Percentiles rank a stretch among this genome's conserved stretches.
phyloP scores from a whole-genome alignment of 2,888 invertebrate genomes.

The Strigamia transsilvanica region DNA sequence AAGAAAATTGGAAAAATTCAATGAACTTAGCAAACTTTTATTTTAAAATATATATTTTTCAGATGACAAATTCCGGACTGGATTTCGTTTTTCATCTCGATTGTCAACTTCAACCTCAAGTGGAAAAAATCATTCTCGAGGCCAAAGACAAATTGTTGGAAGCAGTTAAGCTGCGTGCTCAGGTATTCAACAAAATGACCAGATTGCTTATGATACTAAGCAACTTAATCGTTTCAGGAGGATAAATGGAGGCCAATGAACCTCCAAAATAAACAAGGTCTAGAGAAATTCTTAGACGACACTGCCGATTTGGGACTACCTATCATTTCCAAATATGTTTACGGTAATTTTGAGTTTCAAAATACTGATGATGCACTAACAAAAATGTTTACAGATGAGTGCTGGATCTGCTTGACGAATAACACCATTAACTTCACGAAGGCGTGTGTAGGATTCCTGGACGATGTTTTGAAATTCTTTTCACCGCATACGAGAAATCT shows the following conservation, averaged over 20 bases:
- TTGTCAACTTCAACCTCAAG: conserved; percentile 79
- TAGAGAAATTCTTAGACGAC: conserved; percentile 75
- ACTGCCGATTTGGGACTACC: conserved; percentile 74
- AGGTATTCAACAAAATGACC: conserved; percentile 59
- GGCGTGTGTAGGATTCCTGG: conserved; percentile 76
- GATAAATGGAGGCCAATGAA: conserved; percentile 86
- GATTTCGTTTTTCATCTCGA: conserved; percentile 93
- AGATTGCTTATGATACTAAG: not conserved
- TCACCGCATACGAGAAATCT: conserved; percentile 78
- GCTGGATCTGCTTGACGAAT: conserved; percentile 78
- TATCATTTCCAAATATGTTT: conserved; percentile 73
- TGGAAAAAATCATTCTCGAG: conserved; percentile 79
- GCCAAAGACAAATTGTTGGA: conserved; percentile 83
- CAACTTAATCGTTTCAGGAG: conserved; percentile 67
- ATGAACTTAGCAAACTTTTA: not conserved
- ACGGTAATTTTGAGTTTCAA: conserved; percentile 62
- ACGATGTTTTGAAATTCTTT: conserved; percentile 78
- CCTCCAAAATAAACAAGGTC: conserved; percentile 76
- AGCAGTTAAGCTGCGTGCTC: conserved; percentile 74
- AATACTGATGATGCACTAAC: conserved; percentile 56
- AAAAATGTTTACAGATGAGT: conserved; percentile 67
- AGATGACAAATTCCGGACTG: conserved; percentile 75
- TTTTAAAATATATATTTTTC: conserved; percentile 56
- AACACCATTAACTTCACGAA: conserved; percentile 84
- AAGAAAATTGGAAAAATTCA: not conserved